phyloP scores from a whole-genome alignment of 2,888 invertebrate species.

The Cephus pulcher region DNA sequence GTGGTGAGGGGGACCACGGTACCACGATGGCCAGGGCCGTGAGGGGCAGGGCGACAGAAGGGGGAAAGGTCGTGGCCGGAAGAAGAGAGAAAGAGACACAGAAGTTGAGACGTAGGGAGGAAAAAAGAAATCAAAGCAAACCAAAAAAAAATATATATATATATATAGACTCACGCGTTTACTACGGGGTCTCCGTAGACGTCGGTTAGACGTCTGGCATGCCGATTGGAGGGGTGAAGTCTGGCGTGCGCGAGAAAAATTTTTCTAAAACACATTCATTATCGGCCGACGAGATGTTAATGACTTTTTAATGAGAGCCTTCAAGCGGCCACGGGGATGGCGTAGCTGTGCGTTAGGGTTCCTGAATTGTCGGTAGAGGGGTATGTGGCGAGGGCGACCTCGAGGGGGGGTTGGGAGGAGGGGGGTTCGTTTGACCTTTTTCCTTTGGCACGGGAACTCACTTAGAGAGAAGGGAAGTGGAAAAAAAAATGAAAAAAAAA shows the following conservation, averaged over 20 bases:
- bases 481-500: neutral
- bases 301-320: constrained; percentile 47
- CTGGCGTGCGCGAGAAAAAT: neutral
- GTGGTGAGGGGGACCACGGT: too few species aligned
- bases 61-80: neutral
- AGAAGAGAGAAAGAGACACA: neutral
- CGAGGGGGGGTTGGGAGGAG: too few species aligned
- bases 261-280: constrained; percentile 32
- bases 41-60: too few species aligned
- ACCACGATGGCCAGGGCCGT: neutral
- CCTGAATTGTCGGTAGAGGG: neutral
- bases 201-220: neutral
- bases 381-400: neutral
- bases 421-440: neutral
- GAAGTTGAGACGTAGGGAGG: neutral
- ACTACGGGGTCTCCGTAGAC: neutral
- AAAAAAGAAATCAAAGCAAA: neutral
- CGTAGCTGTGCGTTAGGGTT: neutral
- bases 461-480: neutral
- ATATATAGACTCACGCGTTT: neutral
- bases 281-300: constrained; percentile 39
- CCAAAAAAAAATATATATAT: neutral
- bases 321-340: constrained; percentile 29
- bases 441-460: neutral
- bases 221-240: neutral